phyloP scores from a whole-genome alignment of 2,797 vertebrate genomes.

The Monodelphis domestica region DNA sequence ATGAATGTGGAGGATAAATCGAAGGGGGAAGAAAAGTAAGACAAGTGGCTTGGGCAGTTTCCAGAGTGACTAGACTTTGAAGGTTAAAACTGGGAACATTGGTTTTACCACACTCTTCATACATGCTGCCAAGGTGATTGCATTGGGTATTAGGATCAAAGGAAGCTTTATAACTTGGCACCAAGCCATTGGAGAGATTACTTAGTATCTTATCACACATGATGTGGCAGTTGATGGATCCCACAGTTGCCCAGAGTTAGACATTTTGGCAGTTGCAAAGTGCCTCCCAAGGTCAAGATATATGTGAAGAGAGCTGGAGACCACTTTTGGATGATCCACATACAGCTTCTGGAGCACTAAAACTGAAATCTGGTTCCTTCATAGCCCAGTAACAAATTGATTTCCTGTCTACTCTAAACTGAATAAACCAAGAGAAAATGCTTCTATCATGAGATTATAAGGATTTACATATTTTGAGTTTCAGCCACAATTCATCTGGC shows the following conservation, averaged over 20 bases:
- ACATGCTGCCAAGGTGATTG: not conserved
- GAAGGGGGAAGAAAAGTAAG: not conserved
- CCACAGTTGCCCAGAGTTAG: too few relatives aligned
- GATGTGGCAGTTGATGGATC: too few relatives aligned
- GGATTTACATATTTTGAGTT: not conserved
- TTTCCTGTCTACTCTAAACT: not conserved
- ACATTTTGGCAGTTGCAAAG: not conserved
- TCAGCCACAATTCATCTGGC: not conserved
- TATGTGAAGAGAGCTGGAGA: not conserved
- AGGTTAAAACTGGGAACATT: not conserved
- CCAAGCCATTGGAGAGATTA: not conserved
- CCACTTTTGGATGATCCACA: not conserved
- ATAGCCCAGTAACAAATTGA: not conserved
- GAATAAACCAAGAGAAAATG: not conserved
- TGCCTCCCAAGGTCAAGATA: not conserved
- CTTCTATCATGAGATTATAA: not conserved
- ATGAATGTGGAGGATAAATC: not conserved
- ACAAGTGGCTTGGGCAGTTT: not conserved
- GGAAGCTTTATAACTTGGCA: not conserved
- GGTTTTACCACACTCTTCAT: not conserved
- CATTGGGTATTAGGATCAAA: not conserved
- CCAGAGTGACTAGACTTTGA: not conserved
- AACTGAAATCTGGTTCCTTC: too few relatives aligned
- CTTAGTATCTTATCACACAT: too few relatives aligned
- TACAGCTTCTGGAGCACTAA: not conserved